A percentile compares a stretch with the other conserved stretches of the same genome.
Evolutionary conservation across 2,888 invertebrate genomes (phyloP).

Genomic region (Apocheima hispidaria): DNA sequence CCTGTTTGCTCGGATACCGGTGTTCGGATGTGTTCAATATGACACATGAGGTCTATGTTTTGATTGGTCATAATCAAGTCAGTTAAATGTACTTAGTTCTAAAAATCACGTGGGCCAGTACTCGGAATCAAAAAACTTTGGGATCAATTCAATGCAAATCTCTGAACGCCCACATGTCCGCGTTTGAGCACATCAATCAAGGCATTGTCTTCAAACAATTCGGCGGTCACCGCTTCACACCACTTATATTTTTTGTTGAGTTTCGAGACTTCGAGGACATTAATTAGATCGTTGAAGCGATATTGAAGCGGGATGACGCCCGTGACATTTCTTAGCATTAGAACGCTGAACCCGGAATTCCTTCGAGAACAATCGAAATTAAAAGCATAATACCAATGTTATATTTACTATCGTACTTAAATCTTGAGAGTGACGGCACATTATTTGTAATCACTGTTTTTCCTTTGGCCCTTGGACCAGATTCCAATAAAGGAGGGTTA

Average conservation of each 20-base stretch:
- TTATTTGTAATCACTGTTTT: not conserved
- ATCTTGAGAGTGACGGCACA: slow-evolving; percentile 18
- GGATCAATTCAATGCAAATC: slow-evolving; percentile 83
- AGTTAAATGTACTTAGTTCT: slow-evolving; percentile 52
- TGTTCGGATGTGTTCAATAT: slow-evolving; percentile 29
- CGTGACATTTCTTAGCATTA: slow-evolving; percentile 75
- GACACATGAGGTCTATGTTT: slow-evolving; percentile 22
- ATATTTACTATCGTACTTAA: slow-evolving; percentile 16
- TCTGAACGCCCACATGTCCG: slow-evolving; percentile 66
- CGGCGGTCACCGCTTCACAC: slow-evolving; percentile 49
- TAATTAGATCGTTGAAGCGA: slow-evolving; percentile 73
- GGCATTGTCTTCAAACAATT: slow-evolving; percentile 62
- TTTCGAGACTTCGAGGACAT: slow-evolving; percentile 65
- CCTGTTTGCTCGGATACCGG: slow-evolving; percentile 24
- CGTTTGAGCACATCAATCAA: slow-evolving; percentile 76
- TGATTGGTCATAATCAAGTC: slow-evolving; percentile 12
- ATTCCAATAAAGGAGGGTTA: not conserved
- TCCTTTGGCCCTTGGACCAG: not conserved
- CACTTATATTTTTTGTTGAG: slow-evolving; percentile 69
- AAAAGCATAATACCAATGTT: slow-evolving; percentile 45
- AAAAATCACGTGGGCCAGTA: slow-evolving; percentile 66
- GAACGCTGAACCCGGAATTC: slow-evolving; percentile 80
- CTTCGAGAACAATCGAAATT: slow-evolving; percentile 57
- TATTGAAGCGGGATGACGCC: slow-evolving; percentile 64
- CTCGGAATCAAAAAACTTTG: slow-evolving; percentile 64